Evolutionary conservation across 1,140 invertebrate species (phyloP), one percentile per base, ranked within the genome.

Genomic region (Zaprionus vittiger): DNA sequence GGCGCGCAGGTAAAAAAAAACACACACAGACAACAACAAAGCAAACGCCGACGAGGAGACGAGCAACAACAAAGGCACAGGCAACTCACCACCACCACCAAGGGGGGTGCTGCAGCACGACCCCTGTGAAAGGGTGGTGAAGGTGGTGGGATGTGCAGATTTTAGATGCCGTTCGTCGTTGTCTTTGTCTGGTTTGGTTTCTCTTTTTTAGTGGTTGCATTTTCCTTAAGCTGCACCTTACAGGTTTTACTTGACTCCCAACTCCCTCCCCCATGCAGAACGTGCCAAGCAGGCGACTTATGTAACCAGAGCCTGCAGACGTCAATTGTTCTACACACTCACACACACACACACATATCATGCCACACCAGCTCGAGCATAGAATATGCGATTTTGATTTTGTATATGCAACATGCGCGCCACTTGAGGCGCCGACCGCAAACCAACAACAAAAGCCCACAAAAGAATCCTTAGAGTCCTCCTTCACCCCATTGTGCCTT

Each of bases 1-100:
- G 64, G 91, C 91, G 61, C 83, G 91, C 77, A 92, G 91, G 91
- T 92, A 92, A 89, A 79, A 72, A 77, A 55, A 65, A 80, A 69
- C 6, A 70, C 77, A 55, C 62, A 77, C 56, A 63, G 49, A 34
- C 47, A 72, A 64, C 28, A 63, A 49, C 11, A 38, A 37, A 66
- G n/a, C n/a, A 55, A 14, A 44, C 38, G 57, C 15, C 17, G 34
- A 11, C 20, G 1, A 52, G 47, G 20, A 52, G 12, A n/a, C 37
- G 26, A 34, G 28, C 52, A 34, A 62, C 41, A 34, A n/a, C 54
- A 64, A 79, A 80, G n/a, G n/a, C 49, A 72, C 54, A 57, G 38
- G n/a, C 68, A 84, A 79, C 54, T 63, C 64, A 78, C 70, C 76
- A 83, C 64, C 41, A 22, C 17, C 28, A 31, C 7, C 37, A 68